Evolutionary conservation across 2,888 invertebrate species (phyloP), one percentile per base, ranked within the genome.

Genomic region (Drosophila flavopinicola): DNA sequence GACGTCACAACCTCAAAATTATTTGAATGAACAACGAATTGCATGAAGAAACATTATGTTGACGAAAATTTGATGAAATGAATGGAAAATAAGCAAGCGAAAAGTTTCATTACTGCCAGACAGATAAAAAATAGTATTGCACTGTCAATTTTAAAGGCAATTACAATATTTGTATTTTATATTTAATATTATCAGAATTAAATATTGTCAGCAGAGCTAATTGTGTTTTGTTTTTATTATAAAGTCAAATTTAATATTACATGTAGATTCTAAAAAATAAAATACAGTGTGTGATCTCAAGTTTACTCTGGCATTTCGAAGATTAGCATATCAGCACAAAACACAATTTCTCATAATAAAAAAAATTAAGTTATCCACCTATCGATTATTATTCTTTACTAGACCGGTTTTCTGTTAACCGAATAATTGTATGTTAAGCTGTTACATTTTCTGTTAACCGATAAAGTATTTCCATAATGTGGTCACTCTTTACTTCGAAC

Each of bases 1-100:
- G 41, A 61, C 70, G 70, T 73, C 70, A 73, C 41, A 66, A 13
- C 11, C 10, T 10, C 10, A 38, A 30, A 1, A 3, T 20, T 2
- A 15, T 20, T n/a, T n/a, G n/a, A n/a, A n/a, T n/a, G n/a, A n/a
- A n/a, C n/a, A n/a, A n/a, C n/a, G n/a, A n/a, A n/a, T n/a, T n/a
- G n/a, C n/a, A n/a, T n/a, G n/a, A n/a, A 27, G 2, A 10, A 3
- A 11, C n/a, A 49, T 49, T 1, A 4, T 9, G 7, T 1, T 6
- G 20, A 7, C 1, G 1, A 10, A 27, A 29, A 13, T 10, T 17
- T 1, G 5, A 1, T 1, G 9, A 17, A 17, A 1, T 5, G 2
- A 7, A 9, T 11, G n/a, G n/a, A 9, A 5, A 0, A 2, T 17
- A n/a, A 38, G 2, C 7, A 11, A 37, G 10, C 15, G 0, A 37